Conservation (phyloP, 2,888 invertebrate species). For the Tribolium freemani region DNA sequence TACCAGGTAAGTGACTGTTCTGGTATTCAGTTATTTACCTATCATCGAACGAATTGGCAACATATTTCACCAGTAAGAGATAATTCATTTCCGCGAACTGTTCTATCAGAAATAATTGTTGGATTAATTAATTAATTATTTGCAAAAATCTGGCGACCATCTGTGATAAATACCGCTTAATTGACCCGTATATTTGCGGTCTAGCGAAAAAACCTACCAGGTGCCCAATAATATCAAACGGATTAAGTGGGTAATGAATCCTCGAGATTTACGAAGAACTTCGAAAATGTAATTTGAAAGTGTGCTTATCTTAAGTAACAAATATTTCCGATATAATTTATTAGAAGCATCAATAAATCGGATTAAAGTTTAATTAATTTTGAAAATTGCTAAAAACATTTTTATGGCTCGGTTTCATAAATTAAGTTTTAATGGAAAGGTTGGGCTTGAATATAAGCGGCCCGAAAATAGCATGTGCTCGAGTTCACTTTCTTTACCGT, state of each 20-base stretch:
- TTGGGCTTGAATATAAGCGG: not conserved
- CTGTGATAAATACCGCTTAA: conserved; percentile 10
- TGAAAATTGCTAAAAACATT: conserved; percentile 5
- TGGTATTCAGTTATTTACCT: conserved; percentile 3
- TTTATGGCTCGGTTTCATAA: conserved; percentile 16
- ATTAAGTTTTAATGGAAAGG: conserved; percentile 6
- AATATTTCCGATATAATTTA: conserved; percentile 27
- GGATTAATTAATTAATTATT: not conserved
- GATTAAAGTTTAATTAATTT: conserved; percentile 32
- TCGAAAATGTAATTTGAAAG: conserved; percentile 19
- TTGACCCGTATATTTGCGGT: conserved; percentile 22
- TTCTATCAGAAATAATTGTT: no score
- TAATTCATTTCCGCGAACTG: not conserved
- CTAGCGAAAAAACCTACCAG: conserved; percentile 9
- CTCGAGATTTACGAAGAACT: conserved; percentile 11
- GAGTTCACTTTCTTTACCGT: not conserved
- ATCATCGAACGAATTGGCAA: not conserved
- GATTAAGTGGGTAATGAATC: conserved; percentile 26
- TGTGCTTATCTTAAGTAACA: conserved; percentile 14
- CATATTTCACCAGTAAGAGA: not conserved
- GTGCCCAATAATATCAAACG: not conserved
- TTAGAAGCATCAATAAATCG: conserved; percentile 19
- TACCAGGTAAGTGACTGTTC: conserved; percentile 6
- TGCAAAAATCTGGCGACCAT: conserved; percentile 2
- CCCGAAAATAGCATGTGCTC: not conserved